These are phyloP conservation scores for Axis porcinus DNA, from an alignment of 2,113 vertebrate species.

Conservation along the genomic window DNA sequence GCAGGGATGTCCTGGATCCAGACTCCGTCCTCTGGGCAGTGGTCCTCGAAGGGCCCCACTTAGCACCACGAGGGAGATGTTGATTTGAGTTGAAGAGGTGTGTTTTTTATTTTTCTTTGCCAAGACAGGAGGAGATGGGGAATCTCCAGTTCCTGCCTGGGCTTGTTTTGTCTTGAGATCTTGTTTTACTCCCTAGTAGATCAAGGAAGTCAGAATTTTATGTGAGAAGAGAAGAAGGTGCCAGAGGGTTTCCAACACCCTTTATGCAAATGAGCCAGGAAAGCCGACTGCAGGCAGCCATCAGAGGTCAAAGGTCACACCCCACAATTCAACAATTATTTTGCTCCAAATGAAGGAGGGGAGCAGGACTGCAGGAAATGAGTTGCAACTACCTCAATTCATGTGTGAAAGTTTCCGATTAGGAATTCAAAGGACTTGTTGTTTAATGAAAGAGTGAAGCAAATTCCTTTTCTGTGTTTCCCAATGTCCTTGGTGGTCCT, in stretches of 20 bases:
- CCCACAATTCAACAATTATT: neutral
- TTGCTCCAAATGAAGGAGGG: constrained; percentile 25
- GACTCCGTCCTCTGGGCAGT: neutral
- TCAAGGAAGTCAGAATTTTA: neutral
- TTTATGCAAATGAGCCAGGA: neutral
- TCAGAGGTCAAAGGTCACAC: constrained; percentile 42
- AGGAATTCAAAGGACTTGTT: constrained; percentile 48
- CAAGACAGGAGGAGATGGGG: neutral
- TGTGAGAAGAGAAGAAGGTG: neutral
- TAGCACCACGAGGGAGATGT: accelerated
- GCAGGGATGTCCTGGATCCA: neutral
- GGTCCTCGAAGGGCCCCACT: neutral
- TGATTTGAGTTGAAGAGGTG: neutral
- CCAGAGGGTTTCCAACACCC: neutral
- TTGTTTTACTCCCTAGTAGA: neutral
- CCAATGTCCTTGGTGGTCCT: neutral
- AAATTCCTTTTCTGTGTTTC: neutral
- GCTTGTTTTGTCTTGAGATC: neutral
- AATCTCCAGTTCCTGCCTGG: neutral
- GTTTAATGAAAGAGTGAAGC: constrained; percentile 35
- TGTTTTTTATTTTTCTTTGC: neutral
- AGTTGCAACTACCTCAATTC: neutral
- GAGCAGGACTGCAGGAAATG: constrained; percentile 37
- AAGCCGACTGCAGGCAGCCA: neutral
- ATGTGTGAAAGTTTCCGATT: constrained; percentile 52